Percentiles rank a stretch among this genome's conserved stretches.
Evolutionary conservation across 2,797 vertebrate genomes (phyloP).

Genomic region (Gallinago stenura): DNA sequence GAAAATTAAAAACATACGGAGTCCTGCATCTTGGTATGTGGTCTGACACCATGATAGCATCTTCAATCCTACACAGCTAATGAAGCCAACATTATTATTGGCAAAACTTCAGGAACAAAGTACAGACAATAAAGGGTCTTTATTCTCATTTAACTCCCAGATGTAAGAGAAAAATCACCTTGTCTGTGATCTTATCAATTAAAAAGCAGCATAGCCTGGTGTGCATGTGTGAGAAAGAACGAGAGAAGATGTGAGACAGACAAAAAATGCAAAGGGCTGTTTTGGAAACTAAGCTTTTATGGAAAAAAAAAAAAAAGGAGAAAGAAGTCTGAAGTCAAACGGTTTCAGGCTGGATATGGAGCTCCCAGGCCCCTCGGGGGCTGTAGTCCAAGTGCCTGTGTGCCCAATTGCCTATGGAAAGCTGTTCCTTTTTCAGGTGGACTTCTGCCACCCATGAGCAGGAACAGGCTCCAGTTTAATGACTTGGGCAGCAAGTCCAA

Average conservation of each 20-base stretch:
- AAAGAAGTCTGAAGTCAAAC: not conserved
- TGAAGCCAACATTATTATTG: constrained; percentile 32
- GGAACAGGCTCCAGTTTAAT: not conserved
- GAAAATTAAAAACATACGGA: constrained; percentile 49
- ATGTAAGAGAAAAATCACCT: not conserved
- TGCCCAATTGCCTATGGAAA: not conserved
- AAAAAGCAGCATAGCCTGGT: not conserved
- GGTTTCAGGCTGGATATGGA: not conserved
- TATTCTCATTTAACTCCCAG: constrained; percentile 39
- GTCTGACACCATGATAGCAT: constrained; percentile 34
- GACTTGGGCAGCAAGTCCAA: not conserved
- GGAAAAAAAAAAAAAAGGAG: not conserved
- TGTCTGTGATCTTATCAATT: not conserved
- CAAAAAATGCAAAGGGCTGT: not conserved
- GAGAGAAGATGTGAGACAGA: not conserved
- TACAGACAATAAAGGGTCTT: not conserved
- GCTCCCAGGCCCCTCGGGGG: not conserved
- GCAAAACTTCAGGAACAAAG: constrained; percentile 21
- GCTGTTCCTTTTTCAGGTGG: not conserved
- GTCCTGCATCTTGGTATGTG: constrained; percentile 18
- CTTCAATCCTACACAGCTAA: not conserved
- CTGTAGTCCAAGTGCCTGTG: not conserved
- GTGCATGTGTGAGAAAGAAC: not conserved
- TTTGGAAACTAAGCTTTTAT: not conserved
- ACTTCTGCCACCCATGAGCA: not conserved